Evolutionary conservation across 2,113 vertebrate species (phyloP).

Genomic region (Podarcis cretensis): DNA sequence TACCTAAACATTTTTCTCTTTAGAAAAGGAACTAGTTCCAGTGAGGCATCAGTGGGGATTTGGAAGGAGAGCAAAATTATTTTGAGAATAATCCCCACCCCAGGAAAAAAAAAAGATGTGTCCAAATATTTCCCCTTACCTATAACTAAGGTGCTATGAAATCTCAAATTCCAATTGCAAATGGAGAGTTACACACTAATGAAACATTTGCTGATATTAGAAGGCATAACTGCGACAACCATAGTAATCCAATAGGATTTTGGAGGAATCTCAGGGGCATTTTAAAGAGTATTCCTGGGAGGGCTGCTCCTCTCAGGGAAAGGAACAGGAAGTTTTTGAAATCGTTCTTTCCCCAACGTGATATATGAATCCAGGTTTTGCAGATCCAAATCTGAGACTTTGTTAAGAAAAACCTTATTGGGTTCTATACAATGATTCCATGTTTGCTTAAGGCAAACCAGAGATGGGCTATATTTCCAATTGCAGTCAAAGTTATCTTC

Average conservation of each 20-base stretch:
- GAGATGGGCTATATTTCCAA: neutral
- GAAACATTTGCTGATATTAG: neutral
- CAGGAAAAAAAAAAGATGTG: neutral
- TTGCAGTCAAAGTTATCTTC: slow-evolving; percentile 12
- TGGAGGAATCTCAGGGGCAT: neutral
- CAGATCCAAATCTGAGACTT: neutral
- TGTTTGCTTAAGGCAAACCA: neutral
- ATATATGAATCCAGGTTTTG: neutral
- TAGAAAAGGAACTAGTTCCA: neutral
- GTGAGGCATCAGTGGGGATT: neutral
- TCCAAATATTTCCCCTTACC: neutral
- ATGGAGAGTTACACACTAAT: neutral
- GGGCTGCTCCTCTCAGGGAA: no score
- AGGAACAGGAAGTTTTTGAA: neutral
- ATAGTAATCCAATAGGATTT: neutral
- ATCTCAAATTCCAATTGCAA: neutral
- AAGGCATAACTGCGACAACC: neutral
- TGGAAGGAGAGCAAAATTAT: neutral
- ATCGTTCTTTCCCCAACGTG: neutral
- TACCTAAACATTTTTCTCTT: neutral
- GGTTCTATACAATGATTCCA: neutral
- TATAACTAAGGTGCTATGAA: neutral
- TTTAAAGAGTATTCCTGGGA: neutral
- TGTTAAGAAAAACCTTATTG: neutral
- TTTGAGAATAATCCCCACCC: neutral